Evolutionary conservation across 2,113 vertebrate genomes (phyloP).

Genomic region (Leiothrix lutea): DNA sequence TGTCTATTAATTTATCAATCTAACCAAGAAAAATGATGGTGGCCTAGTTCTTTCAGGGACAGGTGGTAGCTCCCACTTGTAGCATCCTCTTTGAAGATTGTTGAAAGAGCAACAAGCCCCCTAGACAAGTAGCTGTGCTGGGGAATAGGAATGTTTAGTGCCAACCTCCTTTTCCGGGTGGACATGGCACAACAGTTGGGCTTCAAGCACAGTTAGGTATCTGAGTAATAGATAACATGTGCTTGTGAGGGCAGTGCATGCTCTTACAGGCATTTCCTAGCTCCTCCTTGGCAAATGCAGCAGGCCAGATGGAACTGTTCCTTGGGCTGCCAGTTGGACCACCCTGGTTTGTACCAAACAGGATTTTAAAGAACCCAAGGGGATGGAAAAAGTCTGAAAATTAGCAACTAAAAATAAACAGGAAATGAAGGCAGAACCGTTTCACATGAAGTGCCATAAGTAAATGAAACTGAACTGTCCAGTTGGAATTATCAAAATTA

Average conservation of each 20-base stretch:
- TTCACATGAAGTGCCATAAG: constrained; percentile 22
- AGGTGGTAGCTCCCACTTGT: constrained; percentile 3
- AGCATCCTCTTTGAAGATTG: neutral
- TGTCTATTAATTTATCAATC: neutral
- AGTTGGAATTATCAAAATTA: constrained; percentile 26
- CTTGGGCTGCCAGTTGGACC: constrained; percentile 67
- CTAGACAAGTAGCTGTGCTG: neutral
- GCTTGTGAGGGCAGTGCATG: constrained; percentile 13
- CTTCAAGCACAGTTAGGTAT: neutral
- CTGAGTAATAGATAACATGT: constrained; percentile 24
- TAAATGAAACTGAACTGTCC: constrained; percentile 20
- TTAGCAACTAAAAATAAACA: constrained; percentile 65
- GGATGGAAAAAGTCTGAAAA: constrained; percentile 60
- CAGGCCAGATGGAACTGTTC: constrained; percentile 64
- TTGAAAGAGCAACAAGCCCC: neutral
- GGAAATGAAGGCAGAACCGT: constrained; percentile 54
- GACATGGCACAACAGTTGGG: neutral
- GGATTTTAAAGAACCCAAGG: constrained; percentile 51
- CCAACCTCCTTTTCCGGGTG: neutral
- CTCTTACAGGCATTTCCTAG: constrained; percentile 44
- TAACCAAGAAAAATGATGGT: neutral
- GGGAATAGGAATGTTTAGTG: neutral
- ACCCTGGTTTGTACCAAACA: constrained; percentile 66
- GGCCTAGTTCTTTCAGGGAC: neutral
- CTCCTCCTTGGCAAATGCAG: constrained; percentile 61